Conservation (phyloP, 2,113 vertebrate species). For the Bubo scandiacus region DNA sequence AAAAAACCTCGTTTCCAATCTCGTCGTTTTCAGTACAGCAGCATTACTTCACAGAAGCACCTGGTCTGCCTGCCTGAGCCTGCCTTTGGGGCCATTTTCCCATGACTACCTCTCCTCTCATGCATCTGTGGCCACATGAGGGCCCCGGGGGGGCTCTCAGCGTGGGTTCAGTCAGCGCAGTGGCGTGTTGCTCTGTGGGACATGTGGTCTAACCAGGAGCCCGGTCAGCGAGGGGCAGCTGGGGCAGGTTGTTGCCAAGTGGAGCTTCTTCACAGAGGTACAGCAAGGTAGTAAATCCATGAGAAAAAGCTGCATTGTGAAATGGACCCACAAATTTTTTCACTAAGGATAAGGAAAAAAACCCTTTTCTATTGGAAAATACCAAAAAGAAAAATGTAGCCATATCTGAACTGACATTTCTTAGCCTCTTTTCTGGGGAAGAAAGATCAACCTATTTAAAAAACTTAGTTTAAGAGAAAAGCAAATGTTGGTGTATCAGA, state of each 20-base stretch:
- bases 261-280: neutral
- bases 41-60: neutral
- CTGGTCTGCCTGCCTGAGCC: too few relatives aligned
- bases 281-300: neutral
- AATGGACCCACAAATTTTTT: neutral
- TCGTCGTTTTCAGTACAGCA: rapidly evolving
- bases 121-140: rapidly evolving
- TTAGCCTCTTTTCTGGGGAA: neutral
- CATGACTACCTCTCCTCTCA: neutral
- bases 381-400: neutral
- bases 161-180: rapidly evolving
- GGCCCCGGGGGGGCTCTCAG: too few relatives aligned
- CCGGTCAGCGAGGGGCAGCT: rapidly evolving
- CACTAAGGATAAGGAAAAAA: neutral
- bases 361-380: neutral
- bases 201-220: neutral
- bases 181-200: rapidly evolving
- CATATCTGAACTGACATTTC: neutral
- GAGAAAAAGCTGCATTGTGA: neutral
- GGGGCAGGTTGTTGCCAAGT: rapidly evolving
- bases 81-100: rapidly evolving
- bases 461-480: neutral
- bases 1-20: neutral
- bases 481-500: neutral
- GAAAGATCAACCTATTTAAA: neutral